A percentile compares a stretch with the other conserved stretches of the same genome.
Evolutionary conservation across 2,888 invertebrate genomes (phyloP).

Genomic region (Brenthis daphne): DNA sequence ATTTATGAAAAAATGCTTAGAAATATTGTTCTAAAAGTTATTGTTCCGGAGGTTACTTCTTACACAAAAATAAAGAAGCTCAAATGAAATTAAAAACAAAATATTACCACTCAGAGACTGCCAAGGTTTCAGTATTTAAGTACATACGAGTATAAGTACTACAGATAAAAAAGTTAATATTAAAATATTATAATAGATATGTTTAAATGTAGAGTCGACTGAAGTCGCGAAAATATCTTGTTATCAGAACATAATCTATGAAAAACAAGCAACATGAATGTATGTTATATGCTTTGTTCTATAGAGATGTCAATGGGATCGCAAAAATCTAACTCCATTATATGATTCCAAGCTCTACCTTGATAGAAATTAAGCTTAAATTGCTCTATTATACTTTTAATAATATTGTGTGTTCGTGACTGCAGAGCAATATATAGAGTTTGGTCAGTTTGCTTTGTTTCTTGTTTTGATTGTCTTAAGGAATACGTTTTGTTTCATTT

Average conservation of each 20-base stretch:
- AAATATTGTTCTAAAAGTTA: no score
- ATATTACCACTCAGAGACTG: no score
- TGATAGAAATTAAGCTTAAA: not conserved
- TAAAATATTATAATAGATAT: no score
- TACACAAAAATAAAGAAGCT: no score
- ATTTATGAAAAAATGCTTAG: no score
- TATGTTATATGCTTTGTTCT: not conserved
- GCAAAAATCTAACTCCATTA: not conserved
- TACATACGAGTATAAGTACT: no score
- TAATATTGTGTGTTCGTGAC: conserved; percentile 8
- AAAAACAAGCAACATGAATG: not conserved
- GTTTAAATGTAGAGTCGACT: no score
- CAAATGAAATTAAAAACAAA: no score
- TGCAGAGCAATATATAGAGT: conserved; percentile 8
- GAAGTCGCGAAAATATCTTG: not conserved
- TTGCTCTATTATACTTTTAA: not conserved
- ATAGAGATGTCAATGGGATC: conserved; percentile 14
- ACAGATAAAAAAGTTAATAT: no score
- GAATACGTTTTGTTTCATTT: not conserved
- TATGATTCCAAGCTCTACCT: not conserved
- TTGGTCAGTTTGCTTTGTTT: conserved; percentile 1
- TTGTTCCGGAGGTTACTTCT: no score
- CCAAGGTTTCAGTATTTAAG: no score
- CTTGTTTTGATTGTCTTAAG: conserved; percentile 2
- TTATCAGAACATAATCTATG: conserved; percentile 13